Percentiles rank a stretch among this genome's conserved stretches.
phyloP scores from a whole-genome alignment of 1,140 invertebrate species.

The Laupala kohalensis region DNA sequence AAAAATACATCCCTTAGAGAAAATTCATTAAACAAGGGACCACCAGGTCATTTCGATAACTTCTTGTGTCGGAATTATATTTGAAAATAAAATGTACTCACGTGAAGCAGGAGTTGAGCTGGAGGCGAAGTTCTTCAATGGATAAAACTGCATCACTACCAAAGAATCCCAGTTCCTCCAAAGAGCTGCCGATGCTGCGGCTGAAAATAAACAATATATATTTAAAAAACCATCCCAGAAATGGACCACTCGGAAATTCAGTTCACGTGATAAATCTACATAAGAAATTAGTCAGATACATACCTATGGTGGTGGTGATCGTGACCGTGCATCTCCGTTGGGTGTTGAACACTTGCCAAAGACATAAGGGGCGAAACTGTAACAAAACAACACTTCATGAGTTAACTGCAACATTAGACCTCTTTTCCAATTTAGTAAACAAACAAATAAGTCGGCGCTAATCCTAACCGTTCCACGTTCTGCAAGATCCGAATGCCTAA shows the following conservation, averaged over 20 bases:
- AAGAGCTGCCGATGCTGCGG: constrained; percentile 9
- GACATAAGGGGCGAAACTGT: constrained; percentile 12
- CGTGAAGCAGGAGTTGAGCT: constrained; percentile 60
- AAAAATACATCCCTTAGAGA: neutral
- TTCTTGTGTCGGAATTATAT: neutral
- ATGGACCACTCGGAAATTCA: neutral
- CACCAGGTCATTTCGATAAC: neutral
- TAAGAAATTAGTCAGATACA: neutral
- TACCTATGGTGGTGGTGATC: neutral
- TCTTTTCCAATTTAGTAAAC: neutral
- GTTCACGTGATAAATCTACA: neutral
- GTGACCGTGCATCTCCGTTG: constrained; percentile 6
- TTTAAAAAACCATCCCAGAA: neutral
- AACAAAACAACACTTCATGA: neutral
- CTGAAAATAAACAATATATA: neutral
- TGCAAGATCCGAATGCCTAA: neutral
- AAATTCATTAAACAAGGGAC: neutral
- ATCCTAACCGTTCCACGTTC: neutral
- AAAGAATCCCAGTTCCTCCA: constrained; percentile 13
- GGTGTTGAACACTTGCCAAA: constrained; percentile 13
- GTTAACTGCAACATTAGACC: neutral
- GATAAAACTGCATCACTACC: constrained; percentile 38
- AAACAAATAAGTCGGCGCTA: neutral
- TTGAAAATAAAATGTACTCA: constrained; percentile 26
- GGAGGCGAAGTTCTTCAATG: constrained; percentile 55